Evolutionary conservation across 2,888 invertebrate species (phyloP).

Genomic region (Lasioglossum marginatum): DNA sequence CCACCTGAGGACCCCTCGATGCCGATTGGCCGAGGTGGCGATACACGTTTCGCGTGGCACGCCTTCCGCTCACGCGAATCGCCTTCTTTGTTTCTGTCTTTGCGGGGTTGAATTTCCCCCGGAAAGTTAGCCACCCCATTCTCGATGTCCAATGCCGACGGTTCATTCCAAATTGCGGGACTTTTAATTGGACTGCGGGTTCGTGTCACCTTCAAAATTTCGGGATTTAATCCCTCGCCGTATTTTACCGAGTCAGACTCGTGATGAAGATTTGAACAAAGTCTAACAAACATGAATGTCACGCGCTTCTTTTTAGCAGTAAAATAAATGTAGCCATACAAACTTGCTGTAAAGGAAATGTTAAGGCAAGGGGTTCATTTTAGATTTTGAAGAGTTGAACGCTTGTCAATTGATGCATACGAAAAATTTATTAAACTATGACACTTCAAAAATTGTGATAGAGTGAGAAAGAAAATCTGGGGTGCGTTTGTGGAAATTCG

Average conservation of each 20-base stretch:
- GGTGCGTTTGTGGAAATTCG: not conserved
- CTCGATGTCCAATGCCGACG: not conserved
- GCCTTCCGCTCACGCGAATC: constrained; percentile 82
- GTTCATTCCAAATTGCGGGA: not conserved
- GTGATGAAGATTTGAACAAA: too few relatives aligned
- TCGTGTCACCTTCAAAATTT: too few relatives aligned
- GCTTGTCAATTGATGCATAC: too few relatives aligned
- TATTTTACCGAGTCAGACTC: too few relatives aligned
- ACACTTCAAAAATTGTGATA: not conserved
- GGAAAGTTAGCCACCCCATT: not conserved
- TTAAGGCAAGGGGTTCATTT: too few relatives aligned
- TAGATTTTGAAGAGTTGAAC: too few relatives aligned
- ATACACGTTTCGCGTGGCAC: constrained; percentile 81
- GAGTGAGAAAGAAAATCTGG: not conserved
- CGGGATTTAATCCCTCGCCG: too few relatives aligned
- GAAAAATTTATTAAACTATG: not conserved
- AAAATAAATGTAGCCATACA: too few relatives aligned
- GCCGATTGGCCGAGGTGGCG: constrained; percentile 79
- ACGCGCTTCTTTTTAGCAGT: too few relatives aligned
- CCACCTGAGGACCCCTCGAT: constrained; percentile 64
- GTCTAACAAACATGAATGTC: too few relatives aligned
- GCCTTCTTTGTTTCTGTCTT: constrained; percentile 63
- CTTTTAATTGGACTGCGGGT: too few relatives aligned
- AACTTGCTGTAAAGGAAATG: too few relatives aligned
- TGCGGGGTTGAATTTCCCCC: constrained; percentile 20